These are phyloP conservation scores for Podargus strigoides DNA, from an alignment of 2,797 vertebrate genomes.

Conservation along the genomic window DNA sequence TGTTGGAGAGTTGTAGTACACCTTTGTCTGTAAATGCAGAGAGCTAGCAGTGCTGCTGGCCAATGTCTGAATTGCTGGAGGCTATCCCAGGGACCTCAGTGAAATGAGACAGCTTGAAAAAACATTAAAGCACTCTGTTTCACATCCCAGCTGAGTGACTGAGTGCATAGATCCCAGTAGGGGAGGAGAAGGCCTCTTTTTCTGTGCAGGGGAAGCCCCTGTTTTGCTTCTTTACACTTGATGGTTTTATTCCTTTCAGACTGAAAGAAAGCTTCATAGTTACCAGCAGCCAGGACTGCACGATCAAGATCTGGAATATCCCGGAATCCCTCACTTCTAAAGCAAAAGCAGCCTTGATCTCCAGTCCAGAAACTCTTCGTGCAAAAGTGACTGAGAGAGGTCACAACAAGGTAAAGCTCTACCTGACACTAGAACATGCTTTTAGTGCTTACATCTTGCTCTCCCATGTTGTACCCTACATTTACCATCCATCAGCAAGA, in stretches of 20 bases:
- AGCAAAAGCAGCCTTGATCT: background rate
- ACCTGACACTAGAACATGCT: rapidly evolving
- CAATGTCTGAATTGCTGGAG: background rate
- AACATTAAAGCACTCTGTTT: background rate
- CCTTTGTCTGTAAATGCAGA: background rate
- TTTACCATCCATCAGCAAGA: background rate
- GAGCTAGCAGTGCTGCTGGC: background rate
- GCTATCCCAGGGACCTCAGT: background rate
- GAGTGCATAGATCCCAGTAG: background rate
- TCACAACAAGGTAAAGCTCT: slow-evolving; percentile 82
- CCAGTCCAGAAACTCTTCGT: slow-evolving; percentile 63
- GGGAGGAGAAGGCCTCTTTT: background rate
- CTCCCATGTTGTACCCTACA: rapidly evolving
- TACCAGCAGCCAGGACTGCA: slow-evolving; percentile 94
- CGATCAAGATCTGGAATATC: slow-evolving; percentile 91
- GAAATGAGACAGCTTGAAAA: background rate
- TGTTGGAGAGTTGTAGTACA: background rate
- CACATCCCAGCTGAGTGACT: background rate
- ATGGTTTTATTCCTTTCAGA: background rate
- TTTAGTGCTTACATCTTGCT: background rate
- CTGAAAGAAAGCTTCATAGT: slow-evolving; percentile 87
- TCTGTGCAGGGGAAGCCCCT: background rate
- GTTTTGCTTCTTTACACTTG: background rate
- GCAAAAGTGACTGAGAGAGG: slow-evolving; percentile 83
- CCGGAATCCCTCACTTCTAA: slow-evolving; percentile 70